Percentiles rank a stretch among this genome's conserved stretches.
Conservation (phyloP, 2,113 vertebrate genomes). For the Pituophis catenifer region DNA sequence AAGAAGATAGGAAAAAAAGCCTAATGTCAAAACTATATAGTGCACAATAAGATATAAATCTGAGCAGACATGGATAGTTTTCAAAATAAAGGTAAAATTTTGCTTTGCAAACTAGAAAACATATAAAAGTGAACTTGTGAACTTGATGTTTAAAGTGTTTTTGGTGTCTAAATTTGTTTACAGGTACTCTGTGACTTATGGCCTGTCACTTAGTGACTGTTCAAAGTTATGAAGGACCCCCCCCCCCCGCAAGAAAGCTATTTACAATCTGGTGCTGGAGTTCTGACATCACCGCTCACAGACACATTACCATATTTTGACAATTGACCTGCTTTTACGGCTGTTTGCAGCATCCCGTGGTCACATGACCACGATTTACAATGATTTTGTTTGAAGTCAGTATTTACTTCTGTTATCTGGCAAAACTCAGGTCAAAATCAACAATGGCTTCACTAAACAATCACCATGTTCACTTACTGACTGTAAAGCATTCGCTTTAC, state of each 20-base stretch:
- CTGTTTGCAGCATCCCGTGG: background rate
- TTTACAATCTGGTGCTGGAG: background rate
- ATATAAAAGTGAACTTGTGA: background rate
- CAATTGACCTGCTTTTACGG: background rate
- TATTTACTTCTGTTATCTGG: background rate
- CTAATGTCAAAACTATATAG: background rate
- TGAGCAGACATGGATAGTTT: background rate
- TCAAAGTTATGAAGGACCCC: background rate
- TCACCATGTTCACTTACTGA: background rate
- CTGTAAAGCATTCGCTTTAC: background rate
- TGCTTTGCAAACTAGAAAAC: background rate
- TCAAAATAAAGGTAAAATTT: background rate
- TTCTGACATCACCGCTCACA: background rate
- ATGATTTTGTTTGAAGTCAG: background rate
- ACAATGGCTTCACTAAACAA: background rate
- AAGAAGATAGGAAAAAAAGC: background rate
- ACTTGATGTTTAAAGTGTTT: background rate
- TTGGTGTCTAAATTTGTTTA: background rate
- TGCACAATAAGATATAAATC: background rate
- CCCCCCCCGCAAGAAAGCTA: background rate
- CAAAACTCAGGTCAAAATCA: background rate
- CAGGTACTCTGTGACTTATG: background rate
- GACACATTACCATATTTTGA: background rate
- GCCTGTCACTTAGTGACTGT: background rate
- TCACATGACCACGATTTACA: background rate